Conservation (phyloP, 2,113 vertebrate genomes). For the Calyptomena viridis region DNA sequence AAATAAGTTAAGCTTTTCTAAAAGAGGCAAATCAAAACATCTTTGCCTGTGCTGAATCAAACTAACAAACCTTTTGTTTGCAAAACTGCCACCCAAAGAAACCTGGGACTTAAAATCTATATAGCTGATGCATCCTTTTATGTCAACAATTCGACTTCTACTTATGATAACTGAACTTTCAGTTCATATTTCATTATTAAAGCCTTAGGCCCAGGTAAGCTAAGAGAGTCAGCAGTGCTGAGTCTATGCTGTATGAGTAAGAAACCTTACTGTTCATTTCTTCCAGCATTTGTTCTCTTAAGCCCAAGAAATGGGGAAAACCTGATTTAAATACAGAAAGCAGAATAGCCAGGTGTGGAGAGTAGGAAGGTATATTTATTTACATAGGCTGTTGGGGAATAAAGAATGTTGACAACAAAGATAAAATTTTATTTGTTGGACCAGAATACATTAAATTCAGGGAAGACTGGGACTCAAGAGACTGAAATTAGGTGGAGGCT, state of each 20-base stretch:
- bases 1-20: neutral
- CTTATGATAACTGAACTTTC: neutral
- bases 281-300: neutral
- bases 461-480: neutral
- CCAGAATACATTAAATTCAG: neutral
- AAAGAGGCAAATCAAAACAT: neutral
- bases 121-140: neutral
- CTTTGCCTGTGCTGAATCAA: neutral
- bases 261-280: neutral
- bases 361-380: neutral
- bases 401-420: neutral
- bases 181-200: neutral
- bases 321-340: neutral
- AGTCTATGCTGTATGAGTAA: neutral
- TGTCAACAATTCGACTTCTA: neutral
- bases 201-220: neutral
- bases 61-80: neutral
- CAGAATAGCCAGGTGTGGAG: neutral
- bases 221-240: neutral
- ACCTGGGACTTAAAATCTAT: neutral
- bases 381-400: neutral
- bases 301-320: neutral
- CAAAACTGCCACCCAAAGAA: neutral
- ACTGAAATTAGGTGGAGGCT: neutral
- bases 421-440: neutral